Evolutionary conservation across 2,113 vertebrate species (phyloP), one percentile per base, ranked within the genome.

Genomic region (Megalops atlanticus): DNA sequence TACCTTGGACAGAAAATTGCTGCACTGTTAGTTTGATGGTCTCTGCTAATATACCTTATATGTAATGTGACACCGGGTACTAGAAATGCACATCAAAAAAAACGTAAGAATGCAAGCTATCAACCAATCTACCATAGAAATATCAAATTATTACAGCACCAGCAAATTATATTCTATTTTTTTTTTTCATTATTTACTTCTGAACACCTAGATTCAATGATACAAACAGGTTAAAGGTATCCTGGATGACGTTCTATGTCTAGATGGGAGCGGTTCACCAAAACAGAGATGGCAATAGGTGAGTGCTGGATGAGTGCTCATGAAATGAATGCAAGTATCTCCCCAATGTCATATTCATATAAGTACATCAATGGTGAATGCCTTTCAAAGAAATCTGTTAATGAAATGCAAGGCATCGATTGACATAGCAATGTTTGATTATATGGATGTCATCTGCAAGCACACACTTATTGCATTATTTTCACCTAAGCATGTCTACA

Each of bases 291-390:
- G 58, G n/a, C 58, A 64, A 31, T 64, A 64, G 11, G 1, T 64
- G 21, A 4, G 5, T 58, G n/a, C 8, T 64, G 58, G 58, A 64
- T n/a, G n/a, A n/a, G n/a, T n/a, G n/a, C n/a, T n/a, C n/a, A 31
- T 27, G 24, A 64, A 64, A 31, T 11, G 31, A 64, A 58, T 5
- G 11, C 24, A 31, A 5, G n/a, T 24, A 64, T 64, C n/a, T 64
- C 58, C 58, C 58, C 58, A 64, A n/a, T 10, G 31, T 64, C 58
- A 64, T 64, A 64, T 64, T 64, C n/a, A 64, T 64, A 64, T 31
- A 64, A 64, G n/a, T 31, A 64, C 58, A 64, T 64, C 58, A n/a
- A 21, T 10, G 58, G n/a, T 64, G 58, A 64, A 64, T 64, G 58
- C 58, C 58, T 64, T 64, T 31, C 49, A 54, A 54, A 54, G 6